Conservation (phyloP, 2,797 vertebrate genomes). For the Thamnophis elegans region DNA sequence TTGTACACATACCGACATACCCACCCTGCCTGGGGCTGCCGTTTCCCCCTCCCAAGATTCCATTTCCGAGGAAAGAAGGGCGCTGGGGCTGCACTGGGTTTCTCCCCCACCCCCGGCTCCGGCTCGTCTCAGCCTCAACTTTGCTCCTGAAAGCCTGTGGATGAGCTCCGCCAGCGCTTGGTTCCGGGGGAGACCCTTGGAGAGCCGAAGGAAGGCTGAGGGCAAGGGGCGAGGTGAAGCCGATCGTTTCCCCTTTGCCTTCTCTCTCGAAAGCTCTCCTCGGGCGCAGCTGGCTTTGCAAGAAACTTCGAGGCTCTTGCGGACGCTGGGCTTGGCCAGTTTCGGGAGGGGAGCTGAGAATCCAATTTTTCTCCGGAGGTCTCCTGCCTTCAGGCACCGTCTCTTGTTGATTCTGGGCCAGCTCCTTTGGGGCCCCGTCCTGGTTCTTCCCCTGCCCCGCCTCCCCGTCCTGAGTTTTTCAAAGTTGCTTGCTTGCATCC, state of each 20-base stretch:
- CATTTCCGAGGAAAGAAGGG: neutral
- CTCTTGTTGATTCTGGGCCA: neutral
- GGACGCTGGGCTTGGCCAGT: neutral
- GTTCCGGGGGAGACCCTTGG: neutral
- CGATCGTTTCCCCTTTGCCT: neutral
- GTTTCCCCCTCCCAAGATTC: neutral
- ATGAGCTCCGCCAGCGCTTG: neutral
- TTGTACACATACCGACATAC: too few relatives aligned
- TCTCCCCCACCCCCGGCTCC: neutral
- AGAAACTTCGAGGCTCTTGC: neutral
- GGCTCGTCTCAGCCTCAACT: neutral
- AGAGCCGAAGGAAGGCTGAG: neutral
- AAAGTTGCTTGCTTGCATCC: slow-evolving; percentile 21
- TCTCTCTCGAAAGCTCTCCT: neutral
- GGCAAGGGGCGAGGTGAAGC: neutral
- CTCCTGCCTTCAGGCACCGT: slow-evolving; percentile 10
- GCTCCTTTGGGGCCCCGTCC: neutral
- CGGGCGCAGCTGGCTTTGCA: neutral
- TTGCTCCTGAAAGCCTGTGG: neutral
- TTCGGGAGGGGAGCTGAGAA: neutral
- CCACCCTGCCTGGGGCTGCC: neutral
- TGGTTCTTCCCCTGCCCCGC: neutral
- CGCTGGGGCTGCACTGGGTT: neutral
- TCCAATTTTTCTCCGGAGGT: slow-evolving; percentile 47
- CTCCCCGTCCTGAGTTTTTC: slow-evolving; percentile 3